Conservation (phyloP, 2,797 vertebrate genomes). For the Catostomus latipinnis region DNA sequence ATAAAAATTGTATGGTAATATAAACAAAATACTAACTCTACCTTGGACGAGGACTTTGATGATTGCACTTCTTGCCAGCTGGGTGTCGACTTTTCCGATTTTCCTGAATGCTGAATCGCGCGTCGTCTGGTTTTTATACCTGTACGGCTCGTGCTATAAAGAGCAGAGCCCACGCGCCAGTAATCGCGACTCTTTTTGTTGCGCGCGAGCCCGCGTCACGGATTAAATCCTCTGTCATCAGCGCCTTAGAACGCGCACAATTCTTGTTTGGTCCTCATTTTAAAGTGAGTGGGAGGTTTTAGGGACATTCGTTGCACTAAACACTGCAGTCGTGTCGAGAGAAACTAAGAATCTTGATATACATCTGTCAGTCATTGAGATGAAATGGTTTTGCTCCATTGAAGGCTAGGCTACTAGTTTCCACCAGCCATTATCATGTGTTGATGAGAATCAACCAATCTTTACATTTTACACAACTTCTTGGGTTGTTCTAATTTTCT, state of each 20-base stretch:
- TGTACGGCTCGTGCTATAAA: slow-evolving; percentile 15
- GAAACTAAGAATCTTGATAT: background rate
- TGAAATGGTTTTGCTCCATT: background rate
- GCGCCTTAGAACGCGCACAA: slow-evolving; percentile 4
- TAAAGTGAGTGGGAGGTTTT: slow-evolving; percentile 26
- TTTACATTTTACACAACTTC: background rate
- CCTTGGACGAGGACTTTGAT: background rate
- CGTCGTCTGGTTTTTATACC: slow-evolving; percentile 50
- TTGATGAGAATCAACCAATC: background rate
- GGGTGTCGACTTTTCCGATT: slow-evolving; percentile 7
- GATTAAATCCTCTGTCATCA: slow-evolving; percentile 41
- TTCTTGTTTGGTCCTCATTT: slow-evolving; percentile 33
- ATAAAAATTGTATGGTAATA: background rate
- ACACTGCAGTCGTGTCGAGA: background rate
- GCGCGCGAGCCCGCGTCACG: slow-evolving; percentile 41
- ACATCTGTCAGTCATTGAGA: background rate
- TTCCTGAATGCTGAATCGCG: slow-evolving; percentile 25
- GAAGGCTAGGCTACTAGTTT: background rate
- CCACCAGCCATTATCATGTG: background rate
- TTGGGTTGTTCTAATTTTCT: no score
- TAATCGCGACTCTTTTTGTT: slow-evolving; percentile 15
- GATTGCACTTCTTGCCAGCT: slow-evolving; percentile 10
- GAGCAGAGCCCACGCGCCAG: slow-evolving; percentile 30
- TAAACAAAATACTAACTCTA: slow-evolving; percentile 17
- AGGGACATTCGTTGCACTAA: background rate